Evolutionary conservation across 2,888 invertebrate genomes (phyloP).

Genomic region (Thereva nobilitata): DNA sequence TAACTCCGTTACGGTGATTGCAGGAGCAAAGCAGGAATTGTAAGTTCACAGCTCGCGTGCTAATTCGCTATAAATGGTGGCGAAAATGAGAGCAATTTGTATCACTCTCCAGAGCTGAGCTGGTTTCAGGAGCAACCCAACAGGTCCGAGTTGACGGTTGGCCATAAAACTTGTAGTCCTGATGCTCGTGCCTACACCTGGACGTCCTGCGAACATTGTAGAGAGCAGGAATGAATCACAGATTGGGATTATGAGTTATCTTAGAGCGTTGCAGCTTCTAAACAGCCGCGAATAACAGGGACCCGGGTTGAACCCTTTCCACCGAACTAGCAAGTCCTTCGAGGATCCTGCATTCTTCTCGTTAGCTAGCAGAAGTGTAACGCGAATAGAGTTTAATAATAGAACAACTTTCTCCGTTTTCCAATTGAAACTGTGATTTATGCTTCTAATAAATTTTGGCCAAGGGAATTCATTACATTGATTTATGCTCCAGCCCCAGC

Average conservation of each 20-base stretch:
- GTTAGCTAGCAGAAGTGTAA: constrained; percentile 23
- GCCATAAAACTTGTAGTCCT: neutral
- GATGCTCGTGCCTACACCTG: neutral
- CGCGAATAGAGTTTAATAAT: constrained; percentile 31
- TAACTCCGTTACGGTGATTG: constrained; percentile 37
- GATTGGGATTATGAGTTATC: too few species aligned
- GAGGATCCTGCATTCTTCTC: neutral
- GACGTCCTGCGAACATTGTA: too few species aligned
- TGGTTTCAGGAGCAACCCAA: neutral
- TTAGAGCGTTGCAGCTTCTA: too few species aligned
- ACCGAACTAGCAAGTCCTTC: neutral
- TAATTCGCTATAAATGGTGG: constrained; percentile 38
- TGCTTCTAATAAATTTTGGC: constrained; percentile 36
- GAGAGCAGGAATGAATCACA: too few species aligned
- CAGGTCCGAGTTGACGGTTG: neutral
- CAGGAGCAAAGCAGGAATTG: constrained; percentile 28
- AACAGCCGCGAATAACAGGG: too few species aligned
- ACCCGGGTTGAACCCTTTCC: neutral
- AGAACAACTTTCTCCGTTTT: constrained; percentile 36
- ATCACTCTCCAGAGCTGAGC: constrained; percentile 12
- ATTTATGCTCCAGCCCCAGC: constrained; percentile 25
- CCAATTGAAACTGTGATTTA: constrained; percentile 39
- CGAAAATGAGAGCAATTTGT: constrained; percentile 40
- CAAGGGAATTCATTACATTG: constrained; percentile 37
- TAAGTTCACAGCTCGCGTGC: constrained; percentile 38